Conservation (phyloP, 2,113 vertebrate species). For the Tapirus terrestris region DNA sequence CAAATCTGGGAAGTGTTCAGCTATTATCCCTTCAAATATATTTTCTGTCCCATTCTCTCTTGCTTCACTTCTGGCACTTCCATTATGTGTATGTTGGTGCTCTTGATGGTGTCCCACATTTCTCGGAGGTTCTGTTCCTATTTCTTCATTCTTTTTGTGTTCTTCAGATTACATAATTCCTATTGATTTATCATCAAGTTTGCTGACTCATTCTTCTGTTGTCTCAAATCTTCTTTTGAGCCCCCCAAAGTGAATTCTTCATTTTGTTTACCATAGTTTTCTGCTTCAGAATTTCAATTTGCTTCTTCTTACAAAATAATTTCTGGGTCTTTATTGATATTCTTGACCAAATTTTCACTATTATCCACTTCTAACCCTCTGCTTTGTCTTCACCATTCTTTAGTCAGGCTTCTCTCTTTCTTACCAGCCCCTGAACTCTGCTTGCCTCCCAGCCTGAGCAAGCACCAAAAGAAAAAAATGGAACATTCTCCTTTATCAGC, state of each 20-base stretch:
- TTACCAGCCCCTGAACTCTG: neutral
- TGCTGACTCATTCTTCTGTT: neutral
- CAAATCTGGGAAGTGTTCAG: neutral
- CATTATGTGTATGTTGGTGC: neutral
- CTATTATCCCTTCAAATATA: neutral
- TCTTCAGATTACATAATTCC: neutral
- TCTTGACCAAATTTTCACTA: neutral
- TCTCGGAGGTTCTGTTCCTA: neutral
- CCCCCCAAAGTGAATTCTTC: neutral
- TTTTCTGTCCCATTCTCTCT: neutral
- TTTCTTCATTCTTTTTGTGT: neutral
- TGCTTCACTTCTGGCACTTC: neutral
- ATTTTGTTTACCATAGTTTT: slow-evolving; percentile 7
- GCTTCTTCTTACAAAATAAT: neutral
- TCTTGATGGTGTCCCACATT: neutral
- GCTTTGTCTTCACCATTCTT: neutral
- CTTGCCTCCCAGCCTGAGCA: neutral
- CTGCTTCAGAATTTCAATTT: neutral
- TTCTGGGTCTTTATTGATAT: neutral
- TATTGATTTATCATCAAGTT: neutral
- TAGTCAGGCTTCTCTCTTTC: neutral
- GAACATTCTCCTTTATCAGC: neutral
- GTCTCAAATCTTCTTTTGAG: neutral
- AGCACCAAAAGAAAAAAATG: neutral
- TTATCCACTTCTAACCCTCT: neutral